A percentile compares a stretch with the other conserved stretches of the same genome.
Conservation (phyloP, 2,797 vertebrate genomes). For the Myotis findleyi region DNA sequence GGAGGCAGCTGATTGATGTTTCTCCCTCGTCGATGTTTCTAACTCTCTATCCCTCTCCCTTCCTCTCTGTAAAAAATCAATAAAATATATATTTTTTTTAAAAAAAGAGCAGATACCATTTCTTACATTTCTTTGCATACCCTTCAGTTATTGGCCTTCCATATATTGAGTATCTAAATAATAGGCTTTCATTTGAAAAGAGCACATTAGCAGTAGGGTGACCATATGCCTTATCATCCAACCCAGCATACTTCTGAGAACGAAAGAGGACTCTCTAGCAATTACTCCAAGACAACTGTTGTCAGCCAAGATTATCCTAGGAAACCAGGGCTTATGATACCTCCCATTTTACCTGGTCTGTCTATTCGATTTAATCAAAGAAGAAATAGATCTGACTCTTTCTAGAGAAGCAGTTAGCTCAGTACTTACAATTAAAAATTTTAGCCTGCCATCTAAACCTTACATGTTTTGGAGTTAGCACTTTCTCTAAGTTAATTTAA, state of each 20-base stretch:
- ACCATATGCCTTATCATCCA: neutral
- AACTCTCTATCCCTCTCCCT: no score
- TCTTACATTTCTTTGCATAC: conserved; percentile 50
- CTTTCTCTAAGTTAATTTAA: conserved; percentile 50
- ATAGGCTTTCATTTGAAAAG: conserved; percentile 38
- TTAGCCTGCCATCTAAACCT: neutral
- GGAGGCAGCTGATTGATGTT: no score
- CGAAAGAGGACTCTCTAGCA: neutral
- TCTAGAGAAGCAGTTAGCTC: conserved; percentile 13
- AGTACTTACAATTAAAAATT: conserved; percentile 24
- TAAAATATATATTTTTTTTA: no score
- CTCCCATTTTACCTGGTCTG: neutral
- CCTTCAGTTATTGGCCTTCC: neutral
- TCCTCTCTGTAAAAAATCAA: no score
- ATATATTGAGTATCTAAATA: neutral
- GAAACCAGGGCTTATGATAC: neutral
- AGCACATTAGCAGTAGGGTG: neutral
- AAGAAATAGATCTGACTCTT: neutral
- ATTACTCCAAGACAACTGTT: neutral
- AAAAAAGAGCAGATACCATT: neutral
- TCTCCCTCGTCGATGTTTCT: no score
- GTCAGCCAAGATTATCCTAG: neutral
- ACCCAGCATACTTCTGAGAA: neutral
- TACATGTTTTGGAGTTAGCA: neutral
- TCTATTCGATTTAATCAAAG: neutral